Evolutionary conservation across 1,140 invertebrate species (phyloP), one percentile per base, ranked within the genome.

Genomic region (Campoletis sonorensis): DNA sequence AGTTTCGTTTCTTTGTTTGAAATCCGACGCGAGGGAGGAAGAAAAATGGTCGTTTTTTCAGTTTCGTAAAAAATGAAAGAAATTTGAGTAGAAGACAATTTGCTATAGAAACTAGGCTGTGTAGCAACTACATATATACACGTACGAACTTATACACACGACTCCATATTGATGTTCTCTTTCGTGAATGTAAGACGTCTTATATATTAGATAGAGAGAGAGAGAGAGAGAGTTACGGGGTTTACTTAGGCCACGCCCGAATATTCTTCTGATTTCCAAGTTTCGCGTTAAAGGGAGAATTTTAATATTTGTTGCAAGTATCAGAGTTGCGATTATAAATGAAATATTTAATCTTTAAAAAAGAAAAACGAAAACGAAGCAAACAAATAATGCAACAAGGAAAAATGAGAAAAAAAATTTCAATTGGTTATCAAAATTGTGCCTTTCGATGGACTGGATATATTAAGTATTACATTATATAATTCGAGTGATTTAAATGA

Each of bases 361-460:
- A 70, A 71, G n/a, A 79, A 73, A 83, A 33, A 78, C 73, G 71
- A 10, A 37, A 37, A 37, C 37, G 10, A 37, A 4, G 37, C n/a
- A 33, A 2, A 33, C 30, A 33, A 2, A 33, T 33, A 7, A 33
- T 33, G 7, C 30, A 33, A 33, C 40, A 33, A 45, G 70, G 23
- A 8, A 27, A 77, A 27, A 26, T 37, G 3, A 80, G 45, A 70
- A 58, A 78, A n/a, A 64, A n/a, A 64, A 86, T 87, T 88, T 85
- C 81, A 88, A 87, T 88, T 88, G 85, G 86, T 89, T 90, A 89
- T 90, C 89, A 90, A 90, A 90, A 89, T 90, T 90, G 89, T 90
- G 89, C 89, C 89, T 90, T 90, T 88, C 87, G 87, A 90, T 85
- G 84, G 84, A 90, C 86, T 88, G 85, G 86, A 86, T 86, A 88